Evolutionary conservation across 1,140 invertebrate genomes (phyloP).

Genomic region (Drosophila lini): DNA sequence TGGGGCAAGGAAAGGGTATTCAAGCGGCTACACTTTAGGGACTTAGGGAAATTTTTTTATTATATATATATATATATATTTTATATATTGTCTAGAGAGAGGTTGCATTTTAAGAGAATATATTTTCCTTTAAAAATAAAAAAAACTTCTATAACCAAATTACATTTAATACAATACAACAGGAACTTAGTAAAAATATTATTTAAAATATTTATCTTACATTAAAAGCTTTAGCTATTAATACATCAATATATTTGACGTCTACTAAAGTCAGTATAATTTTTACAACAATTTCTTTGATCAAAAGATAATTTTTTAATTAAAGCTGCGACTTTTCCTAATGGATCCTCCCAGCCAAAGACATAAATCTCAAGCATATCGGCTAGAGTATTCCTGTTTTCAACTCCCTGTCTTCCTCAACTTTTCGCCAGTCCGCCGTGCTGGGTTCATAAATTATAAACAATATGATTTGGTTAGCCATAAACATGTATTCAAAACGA

Average conservation of each 20-base stretch:
- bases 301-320: constrained; percentile 3
- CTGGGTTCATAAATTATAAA: constrained; percentile 64
- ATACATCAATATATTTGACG: neutral
- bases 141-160: no score
- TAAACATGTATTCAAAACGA: constrained; percentile 76
- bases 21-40: neutral
- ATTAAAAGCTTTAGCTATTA: neutral
- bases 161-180: neutral
- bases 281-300: neutral
- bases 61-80: no score
- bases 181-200: neutral
- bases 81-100: no score
- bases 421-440: constrained; percentile 6
- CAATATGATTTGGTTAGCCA: constrained; percentile 74
- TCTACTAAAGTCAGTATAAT: neutral
- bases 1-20: constrained; percentile 8
- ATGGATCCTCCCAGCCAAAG: neutral
- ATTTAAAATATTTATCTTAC: neutral
- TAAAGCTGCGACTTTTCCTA: neutral
- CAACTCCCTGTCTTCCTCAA: constrained; percentile 10
- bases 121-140: no score
- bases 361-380: neutral
- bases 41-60: neutral
- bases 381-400: constrained; percentile 13
- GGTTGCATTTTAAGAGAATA: no score